A percentile compares a stretch with the other conserved stretches of the same genome.
phyloP scores from a whole-genome alignment of 2,888 invertebrate species.

The Leptinotarsa haldemani region DNA sequence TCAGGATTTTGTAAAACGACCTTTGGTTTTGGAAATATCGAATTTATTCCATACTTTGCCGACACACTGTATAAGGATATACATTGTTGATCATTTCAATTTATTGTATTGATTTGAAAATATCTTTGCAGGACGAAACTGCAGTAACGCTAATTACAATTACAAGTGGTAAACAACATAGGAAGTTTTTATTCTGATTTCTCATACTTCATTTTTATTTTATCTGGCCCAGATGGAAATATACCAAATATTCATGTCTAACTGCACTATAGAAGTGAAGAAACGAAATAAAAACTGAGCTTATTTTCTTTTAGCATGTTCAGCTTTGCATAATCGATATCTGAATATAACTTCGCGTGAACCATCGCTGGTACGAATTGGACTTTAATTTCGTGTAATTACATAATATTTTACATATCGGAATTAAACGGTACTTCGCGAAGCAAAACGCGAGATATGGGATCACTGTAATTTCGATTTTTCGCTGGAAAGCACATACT shows the following conservation, averaged over 20 bases:
- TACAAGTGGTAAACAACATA: too few relatives aligned
- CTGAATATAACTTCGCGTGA: slow-evolving; percentile 38
- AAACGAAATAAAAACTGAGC: slow-evolving; percentile 14
- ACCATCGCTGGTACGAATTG: slow-evolving; percentile 38
- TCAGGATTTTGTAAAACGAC: too few relatives aligned
- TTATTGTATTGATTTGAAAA: too few relatives aligned
- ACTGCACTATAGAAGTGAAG: neutral
- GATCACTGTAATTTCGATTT: slow-evolving; percentile 30
- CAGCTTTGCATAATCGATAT: slow-evolving; percentile 41
- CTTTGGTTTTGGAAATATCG: too few relatives aligned
- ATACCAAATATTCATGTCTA: slow-evolving; percentile 1
- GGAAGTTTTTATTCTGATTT: too few relatives aligned
- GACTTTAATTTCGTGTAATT: slow-evolving; percentile 47
- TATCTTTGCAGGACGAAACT: too few relatives aligned
- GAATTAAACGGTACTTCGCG: slow-evolving; percentile 42
- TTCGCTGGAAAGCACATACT: slow-evolving; percentile 14
- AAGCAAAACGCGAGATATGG: slow-evolving; percentile 28
- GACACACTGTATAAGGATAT: too few relatives aligned
- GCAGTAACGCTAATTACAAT: too few relatives aligned
- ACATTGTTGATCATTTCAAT: too few relatives aligned
- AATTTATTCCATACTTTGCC: too few relatives aligned
- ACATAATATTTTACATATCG: slow-evolving; percentile 45
- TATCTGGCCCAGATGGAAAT: too few relatives aligned
- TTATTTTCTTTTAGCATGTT: slow-evolving; percentile 41
- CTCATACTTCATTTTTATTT: too few relatives aligned